phyloP scores from a whole-genome alignment of 2,797 vertebrate species.

The Tragopan temminckii region DNA sequence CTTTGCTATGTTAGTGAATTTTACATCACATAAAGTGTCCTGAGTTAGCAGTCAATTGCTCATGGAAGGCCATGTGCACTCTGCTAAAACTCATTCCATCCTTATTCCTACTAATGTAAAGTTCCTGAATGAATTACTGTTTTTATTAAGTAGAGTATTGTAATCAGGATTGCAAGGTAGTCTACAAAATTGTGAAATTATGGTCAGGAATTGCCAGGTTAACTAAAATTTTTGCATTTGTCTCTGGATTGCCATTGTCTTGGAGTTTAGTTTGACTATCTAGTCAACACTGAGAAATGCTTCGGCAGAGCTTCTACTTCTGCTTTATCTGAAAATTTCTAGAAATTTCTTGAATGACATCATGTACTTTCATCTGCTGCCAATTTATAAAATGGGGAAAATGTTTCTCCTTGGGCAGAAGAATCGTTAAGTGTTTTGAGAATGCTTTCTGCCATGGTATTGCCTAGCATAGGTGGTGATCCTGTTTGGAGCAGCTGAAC shows the following conservation, averaged over 20 bases:
- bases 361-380: neutral
- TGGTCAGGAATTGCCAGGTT: neutral
- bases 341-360: neutral
- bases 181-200: neutral
- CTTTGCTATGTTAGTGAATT: neutral
- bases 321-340: neutral
- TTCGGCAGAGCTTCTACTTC: neutral
- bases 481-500: neutral
- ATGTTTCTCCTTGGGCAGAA: neutral
- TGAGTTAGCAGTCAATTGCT: neutral
- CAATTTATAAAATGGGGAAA: neutral
- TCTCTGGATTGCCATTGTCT: neutral
- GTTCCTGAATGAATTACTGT: neutral
- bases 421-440: neutral
- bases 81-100: neutral
- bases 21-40: neutral
- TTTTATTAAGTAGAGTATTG: neutral
- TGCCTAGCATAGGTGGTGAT: neutral
- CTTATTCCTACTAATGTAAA: neutral
- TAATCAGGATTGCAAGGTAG: neutral
- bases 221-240: neutral
- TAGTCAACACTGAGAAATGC: neutral
- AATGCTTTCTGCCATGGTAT: neutral
- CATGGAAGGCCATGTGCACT: accelerated
- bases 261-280: neutral